Percentiles rank a stretch among this genome's conserved stretches.
Conservation (phyloP, 2,797 vertebrate genomes). For the Anguilla marmorata region DNA sequence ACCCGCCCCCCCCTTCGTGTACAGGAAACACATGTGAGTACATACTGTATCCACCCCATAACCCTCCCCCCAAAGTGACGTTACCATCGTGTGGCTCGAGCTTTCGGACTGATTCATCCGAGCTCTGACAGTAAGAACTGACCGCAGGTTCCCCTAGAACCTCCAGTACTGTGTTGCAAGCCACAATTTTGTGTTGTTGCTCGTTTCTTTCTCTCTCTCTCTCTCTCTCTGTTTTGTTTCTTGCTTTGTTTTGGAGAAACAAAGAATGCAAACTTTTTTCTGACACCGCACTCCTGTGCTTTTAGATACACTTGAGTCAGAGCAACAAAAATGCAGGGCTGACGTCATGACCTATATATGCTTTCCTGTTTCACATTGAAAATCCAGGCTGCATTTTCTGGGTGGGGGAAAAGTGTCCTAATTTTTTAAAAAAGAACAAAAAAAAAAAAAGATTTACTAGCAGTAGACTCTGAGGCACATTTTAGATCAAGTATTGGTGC, state of each 20-base stretch:
- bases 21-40: conserved; percentile 65
- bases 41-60: conserved; percentile 58
- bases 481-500: background rate
- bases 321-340: conserved; percentile 50
- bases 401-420: background rate
- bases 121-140: conserved; percentile 60
- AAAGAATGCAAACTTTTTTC: conserved; percentile 20
- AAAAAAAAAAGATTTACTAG: background rate
- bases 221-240: conserved; percentile 46
- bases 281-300: conserved; percentile 40
- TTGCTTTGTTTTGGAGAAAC: conserved; percentile 46
- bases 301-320: conserved; percentile 39
- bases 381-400: conserved; percentile 22
- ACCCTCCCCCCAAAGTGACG: conserved; percentile 51
- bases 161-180: conserved; percentile 56
- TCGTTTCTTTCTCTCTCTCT: conserved; percentile 18
- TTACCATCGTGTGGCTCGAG: conserved; percentile 58
- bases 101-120: conserved; percentile 71
- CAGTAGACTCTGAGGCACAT: background rate
- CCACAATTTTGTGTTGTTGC: conserved; percentile 49
- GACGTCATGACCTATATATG: conserved; percentile 50
- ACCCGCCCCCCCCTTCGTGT: conserved; percentile 30
- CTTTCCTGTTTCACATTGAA: conserved; percentile 33
- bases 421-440: background rate
- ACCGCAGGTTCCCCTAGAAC: conserved; percentile 44